Evolutionary conservation across 1,140 invertebrate species (phyloP).

Genomic region (Aphaenogaster floridana): DNA sequence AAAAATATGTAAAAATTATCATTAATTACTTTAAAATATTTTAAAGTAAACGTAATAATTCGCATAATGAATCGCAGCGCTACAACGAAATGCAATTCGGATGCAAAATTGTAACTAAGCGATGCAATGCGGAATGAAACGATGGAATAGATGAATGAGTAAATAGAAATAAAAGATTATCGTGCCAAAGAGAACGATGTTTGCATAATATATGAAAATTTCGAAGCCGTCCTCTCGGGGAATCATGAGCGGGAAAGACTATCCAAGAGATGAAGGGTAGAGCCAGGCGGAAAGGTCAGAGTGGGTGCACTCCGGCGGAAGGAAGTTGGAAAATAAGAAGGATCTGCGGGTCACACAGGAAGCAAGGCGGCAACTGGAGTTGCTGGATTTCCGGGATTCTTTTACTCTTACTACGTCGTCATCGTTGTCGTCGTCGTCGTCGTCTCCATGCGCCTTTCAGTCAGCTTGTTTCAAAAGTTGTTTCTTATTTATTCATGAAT

Average conservation of each 20-base stretch:
- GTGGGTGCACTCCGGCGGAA: slow-evolving; percentile 39
- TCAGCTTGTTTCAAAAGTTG: slow-evolving; percentile 68
- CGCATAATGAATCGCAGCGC: background rate
- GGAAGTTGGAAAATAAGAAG: slow-evolving; percentile 63
- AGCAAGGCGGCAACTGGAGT: slow-evolving; percentile 49
- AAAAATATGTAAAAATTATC: background rate
- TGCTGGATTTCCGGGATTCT: slow-evolving; percentile 61
- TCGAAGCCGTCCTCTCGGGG: slow-evolving; percentile 61
- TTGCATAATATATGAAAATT: slow-evolving; percentile 78
- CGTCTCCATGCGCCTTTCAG: slow-evolving; percentile 37
- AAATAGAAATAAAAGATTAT: slow-evolving; percentile 27
- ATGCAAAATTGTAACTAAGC: background rate
- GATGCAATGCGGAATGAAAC: background rate
- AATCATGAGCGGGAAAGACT: slow-evolving; percentile 50
- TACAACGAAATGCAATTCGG: slow-evolving; percentile 22
- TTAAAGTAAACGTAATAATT: background rate
- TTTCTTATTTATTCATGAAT: slow-evolving; percentile 74
- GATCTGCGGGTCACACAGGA: slow-evolving; percentile 33
- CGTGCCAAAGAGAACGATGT: slow-evolving; percentile 49
- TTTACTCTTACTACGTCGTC: background rate
- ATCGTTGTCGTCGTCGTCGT: slow-evolving; percentile 18
- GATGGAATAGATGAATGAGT: slow-evolving; percentile 5
- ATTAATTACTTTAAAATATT: no score
- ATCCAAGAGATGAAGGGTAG: slow-evolving; percentile 11
- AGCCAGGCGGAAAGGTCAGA: slow-evolving; percentile 33